Evolutionary conservation across 2,797 vertebrate species (phyloP), one percentile per base, ranked within the genome.

Genomic region (Rachycentron canadum): DNA sequence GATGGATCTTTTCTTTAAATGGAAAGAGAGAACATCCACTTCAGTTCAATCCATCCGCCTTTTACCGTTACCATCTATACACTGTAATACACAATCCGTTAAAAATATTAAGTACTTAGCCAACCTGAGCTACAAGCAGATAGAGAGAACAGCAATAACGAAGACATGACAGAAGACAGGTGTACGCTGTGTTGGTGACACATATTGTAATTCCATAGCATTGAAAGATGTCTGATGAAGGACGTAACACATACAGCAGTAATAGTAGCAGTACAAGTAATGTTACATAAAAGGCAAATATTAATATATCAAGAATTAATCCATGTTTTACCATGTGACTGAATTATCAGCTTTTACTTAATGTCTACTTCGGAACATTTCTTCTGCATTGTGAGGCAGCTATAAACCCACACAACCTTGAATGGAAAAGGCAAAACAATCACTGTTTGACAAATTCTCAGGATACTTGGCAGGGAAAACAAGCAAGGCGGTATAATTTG

Each of bases 21-120:
- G 90, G 86, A 90, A 86, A 89, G 82, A 82, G 69, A 86, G 55
- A 88, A 86, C 65, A 86, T 87, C 79, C 67, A 84, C 79, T 91
- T 88, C 60, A 81, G 61, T 91, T 91, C 52, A 71, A 81, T 86
- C 83, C 72, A 73, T 85, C 71, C 71, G 67, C 74, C 62, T 75
- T 77, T 88, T 49, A 80, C 71, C 86, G 87, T 95, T 95, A 95
- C 95, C 95, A 95, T 95, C 96, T 96, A 95, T 95, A 95, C 95
- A 96, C 94, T 88, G 91, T 96, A 96, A 96, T 95, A 96, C 94
- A 92, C 95, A 95, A 96, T 96, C 95, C 93, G 92, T 97, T 97
- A 97, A 97, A 94, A 98, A 97, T 92, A 90, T 89, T 86, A 85
- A 91, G 90, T 90, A 90, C 81, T 92, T 86, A 88, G 92, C 93